A percentile compares a stretch with the other conserved stretches of the same genome.
Evolutionary conservation across 2,113 vertebrate genomes (phyloP).

Genomic region (Plecotus auritus): DNA sequence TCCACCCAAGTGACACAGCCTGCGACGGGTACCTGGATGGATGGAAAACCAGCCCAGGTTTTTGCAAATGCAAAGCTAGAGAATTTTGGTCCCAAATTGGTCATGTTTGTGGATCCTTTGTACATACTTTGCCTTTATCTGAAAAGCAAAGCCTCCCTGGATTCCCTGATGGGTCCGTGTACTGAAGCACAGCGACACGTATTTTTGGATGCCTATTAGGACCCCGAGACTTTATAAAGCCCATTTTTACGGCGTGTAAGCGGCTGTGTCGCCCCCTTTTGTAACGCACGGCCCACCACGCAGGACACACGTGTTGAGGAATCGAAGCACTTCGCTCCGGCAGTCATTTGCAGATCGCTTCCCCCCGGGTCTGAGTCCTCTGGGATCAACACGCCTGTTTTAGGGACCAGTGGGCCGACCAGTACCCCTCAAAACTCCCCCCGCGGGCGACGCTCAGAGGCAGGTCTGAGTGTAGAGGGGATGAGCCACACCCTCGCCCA

Average conservation of each 20-base stretch:
- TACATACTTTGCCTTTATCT: constrained; percentile 50
- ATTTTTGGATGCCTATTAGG: constrained; percentile 68
- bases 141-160: constrained; percentile 56
- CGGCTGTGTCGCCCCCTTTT: constrained; percentile 49
- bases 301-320: constrained; percentile 39
- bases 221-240: constrained; percentile 66
- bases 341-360: constrained; percentile 22
- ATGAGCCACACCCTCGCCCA: not conserved
- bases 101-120: constrained; percentile 62
- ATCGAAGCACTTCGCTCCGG: constrained; percentile 45
- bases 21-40: constrained; percentile 30
- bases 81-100: constrained; percentile 56
- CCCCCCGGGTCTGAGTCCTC: constrained; percentile 7
- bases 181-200: constrained; percentile 66
- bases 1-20: constrained; percentile 49
- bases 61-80: constrained; percentile 54
- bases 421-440: not conserved
- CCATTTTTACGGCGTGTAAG: constrained; percentile 69
- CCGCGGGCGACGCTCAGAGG: constrained; percentile 14
- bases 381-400: not conserved
- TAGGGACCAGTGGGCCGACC: constrained; percentile 18
- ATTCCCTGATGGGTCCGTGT: constrained; percentile 46
- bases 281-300: constrained; percentile 22
- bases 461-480: not conserved
- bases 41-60: constrained; percentile 45